phyloP scores from a whole-genome alignment of 2,113 vertebrate species.

The Microtus pennsylvanicus region DNA sequence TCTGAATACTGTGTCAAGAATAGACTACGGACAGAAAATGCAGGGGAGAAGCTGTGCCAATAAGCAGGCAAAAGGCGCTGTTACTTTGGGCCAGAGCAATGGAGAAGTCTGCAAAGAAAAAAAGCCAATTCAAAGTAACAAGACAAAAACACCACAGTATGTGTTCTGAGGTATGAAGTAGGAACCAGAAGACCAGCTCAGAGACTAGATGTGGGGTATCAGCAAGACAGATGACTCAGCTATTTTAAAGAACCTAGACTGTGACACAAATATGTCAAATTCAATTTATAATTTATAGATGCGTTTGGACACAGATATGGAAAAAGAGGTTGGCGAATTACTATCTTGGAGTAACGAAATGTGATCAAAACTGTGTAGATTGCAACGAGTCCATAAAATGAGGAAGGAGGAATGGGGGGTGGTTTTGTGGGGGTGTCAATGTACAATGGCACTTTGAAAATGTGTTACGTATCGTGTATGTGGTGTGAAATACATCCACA shows the following conservation, averaged over 20 bases:
- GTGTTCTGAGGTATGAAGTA: background rate
- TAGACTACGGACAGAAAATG: background rate
- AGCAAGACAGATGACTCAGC: background rate
- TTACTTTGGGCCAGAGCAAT: background rate
- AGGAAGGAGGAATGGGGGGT: background rate
- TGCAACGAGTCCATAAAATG: slow-evolving; percentile 25
- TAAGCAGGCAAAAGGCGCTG: background rate
- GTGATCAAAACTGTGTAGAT: slow-evolving; percentile 53
- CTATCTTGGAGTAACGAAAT: slow-evolving; percentile 71
- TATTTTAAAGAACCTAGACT: slow-evolving; percentile 55
- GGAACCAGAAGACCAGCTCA: background rate
- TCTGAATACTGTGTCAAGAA: background rate
- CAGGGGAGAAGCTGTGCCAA: background rate
- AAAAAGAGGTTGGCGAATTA: slow-evolving; percentile 65
- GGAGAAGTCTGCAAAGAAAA: background rate
- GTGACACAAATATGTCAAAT: slow-evolving; percentile 79
- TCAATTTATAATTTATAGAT: slow-evolving; percentile 78
- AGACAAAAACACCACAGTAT: background rate
- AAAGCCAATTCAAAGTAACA: background rate
- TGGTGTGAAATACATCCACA: background rate
- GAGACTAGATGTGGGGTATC: background rate
- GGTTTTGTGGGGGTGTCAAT: slow-evolving; percentile 82
- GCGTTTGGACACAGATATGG: slow-evolving; percentile 75
- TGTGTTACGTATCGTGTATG: background rate
- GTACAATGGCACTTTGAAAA: background rate